Evolutionary conservation across 2,888 invertebrate species (phyloP).

Genomic region (Clivina fossor): DNA sequence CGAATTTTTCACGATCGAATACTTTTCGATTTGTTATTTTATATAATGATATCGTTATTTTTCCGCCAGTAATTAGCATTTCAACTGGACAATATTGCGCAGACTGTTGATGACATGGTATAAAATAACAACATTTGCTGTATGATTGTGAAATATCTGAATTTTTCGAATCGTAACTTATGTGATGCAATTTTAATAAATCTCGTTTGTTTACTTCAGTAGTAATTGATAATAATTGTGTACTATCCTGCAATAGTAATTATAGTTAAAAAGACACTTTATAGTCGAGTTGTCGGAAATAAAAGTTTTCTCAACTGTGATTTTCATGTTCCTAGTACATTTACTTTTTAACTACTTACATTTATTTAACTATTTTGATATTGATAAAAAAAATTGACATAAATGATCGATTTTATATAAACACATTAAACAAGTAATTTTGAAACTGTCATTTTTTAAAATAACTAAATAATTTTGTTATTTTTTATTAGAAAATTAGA

Average conservation of each 20-base stretch:
- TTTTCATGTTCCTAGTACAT: too few species aligned
- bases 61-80: conserved; percentile 63
- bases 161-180: conserved; percentile 26
- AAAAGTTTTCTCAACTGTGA: too few species aligned
- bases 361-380: too few species aligned
- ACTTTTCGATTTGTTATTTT: conserved; percentile 42
- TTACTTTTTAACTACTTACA: too few species aligned
- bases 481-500: too few species aligned
- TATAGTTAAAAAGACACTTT: conserved; percentile 32
- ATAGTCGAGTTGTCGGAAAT: too few species aligned
- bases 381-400: too few species aligned
- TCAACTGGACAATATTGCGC: conserved; percentile 54
- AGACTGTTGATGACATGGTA: conserved; percentile 42
- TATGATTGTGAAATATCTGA: conserved; percentile 28
- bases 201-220: conserved; percentile 23
- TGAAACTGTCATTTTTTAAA: too few species aligned
- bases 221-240: conserved; percentile 16
- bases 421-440: too few species aligned
- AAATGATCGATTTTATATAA: too few species aligned
- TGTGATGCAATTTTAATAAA: conserved; percentile 4
- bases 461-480: too few species aligned
- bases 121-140: conserved; percentile 39
- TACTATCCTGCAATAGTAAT: conserved; percentile 24
- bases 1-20: too few species aligned
- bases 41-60: conserved; percentile 59